Percentiles rank a stretch among this genome's conserved stretches.
These are phyloP conservation scores for Diadegma fenestrale DNA, from an alignment of 2,888 invertebrate species.

Conservation along the genomic window DNA sequence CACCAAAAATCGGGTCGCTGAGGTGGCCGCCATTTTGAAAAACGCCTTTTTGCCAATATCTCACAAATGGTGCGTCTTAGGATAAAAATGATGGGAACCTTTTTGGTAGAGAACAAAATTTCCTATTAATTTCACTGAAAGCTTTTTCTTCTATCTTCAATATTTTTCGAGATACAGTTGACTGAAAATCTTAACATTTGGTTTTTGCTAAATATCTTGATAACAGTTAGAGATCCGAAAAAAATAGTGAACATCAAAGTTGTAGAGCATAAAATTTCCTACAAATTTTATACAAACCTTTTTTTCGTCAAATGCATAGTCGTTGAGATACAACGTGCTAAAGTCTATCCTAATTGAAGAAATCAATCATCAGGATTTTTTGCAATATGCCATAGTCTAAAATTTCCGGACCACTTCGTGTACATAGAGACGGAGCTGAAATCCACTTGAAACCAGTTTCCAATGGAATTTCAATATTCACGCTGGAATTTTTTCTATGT, in stretches of 20 bases:
- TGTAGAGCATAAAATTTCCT: too few species aligned
- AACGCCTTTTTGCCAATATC: not conserved
- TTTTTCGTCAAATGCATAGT: too few species aligned
- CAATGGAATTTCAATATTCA: conserved; percentile 16
- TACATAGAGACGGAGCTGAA: conserved; percentile 7
- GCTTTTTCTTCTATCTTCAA: not conserved
- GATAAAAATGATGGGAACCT: not conserved
- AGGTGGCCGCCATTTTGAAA: conserved; percentile 2
- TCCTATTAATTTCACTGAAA: not conserved
- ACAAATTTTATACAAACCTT: too few species aligned
- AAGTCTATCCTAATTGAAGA: too few species aligned
- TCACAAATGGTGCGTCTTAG: not conserved
- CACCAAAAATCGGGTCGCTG: too few species aligned
- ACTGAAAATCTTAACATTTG: not conserved
- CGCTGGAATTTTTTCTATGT: conserved; percentile 11
- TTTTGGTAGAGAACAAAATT: not conserved
- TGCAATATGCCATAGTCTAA: too few species aligned
- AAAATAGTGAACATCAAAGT: too few species aligned
- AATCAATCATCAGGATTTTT: too few species aligned
- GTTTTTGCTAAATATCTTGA: not conserved
- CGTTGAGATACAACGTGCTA: too few species aligned
- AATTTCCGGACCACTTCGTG: not conserved
- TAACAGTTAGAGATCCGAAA: too few species aligned
- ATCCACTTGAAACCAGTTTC: conserved; percentile 23
- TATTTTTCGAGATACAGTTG: conserved; percentile 13